Conservation (phyloP, 2,888 invertebrate genomes). For the Graphium colonna region DNA sequence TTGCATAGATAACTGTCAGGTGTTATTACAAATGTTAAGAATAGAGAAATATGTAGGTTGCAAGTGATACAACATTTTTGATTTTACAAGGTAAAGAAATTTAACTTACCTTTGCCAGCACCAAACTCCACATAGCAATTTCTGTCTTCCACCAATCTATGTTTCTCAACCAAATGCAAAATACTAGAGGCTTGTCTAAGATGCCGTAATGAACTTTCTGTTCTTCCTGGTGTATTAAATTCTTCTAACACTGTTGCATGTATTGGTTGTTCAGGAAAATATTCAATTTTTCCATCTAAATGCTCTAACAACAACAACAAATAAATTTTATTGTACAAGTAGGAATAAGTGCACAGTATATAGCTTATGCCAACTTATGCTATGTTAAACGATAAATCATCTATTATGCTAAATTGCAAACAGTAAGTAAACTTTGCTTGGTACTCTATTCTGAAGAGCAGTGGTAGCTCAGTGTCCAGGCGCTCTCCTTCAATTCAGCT, state of each 20-base stretch:
- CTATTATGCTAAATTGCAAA: background rate
- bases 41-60: no score
- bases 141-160: conserved; percentile 78
- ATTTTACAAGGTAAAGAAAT: no score
- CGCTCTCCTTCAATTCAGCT: no score
- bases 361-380: no score
- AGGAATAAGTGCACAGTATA: no score
- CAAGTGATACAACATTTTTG: no score
- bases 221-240: conserved; percentile 69
- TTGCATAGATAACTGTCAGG: no score
- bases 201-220: conserved; percentile 85
- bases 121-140: conserved; percentile 93
- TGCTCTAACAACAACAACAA: conserved; percentile 40
- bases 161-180: conserved; percentile 83
- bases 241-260: conserved; percentile 49
- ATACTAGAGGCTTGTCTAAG: conserved; percentile 89
- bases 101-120: conserved; percentile 88
- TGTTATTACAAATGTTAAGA: no score
- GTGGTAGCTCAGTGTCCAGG: no score
- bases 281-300: conserved; percentile 45
- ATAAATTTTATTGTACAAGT: conserved; percentile 1
- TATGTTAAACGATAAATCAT: no score
- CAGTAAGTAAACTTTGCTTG: no score
- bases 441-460: no score
- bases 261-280: conserved; percentile 43